These are phyloP conservation scores for Craseonycteris thonglongyai DNA, from an alignment of 2,113 vertebrate genomes.

Conservation along the genomic window DNA sequence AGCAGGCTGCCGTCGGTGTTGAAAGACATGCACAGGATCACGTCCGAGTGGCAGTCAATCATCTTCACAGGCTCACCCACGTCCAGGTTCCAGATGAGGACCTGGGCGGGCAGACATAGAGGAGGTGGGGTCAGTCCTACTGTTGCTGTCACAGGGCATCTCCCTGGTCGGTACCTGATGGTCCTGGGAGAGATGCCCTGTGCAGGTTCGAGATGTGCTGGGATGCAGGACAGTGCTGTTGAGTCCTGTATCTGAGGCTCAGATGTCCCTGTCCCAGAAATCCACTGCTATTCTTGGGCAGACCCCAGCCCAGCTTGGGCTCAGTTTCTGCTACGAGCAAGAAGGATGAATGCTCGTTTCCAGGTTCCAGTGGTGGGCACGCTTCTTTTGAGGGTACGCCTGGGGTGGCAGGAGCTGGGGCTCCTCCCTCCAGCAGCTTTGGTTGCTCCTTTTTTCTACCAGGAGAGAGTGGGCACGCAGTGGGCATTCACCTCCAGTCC, in stretches of 20 bases:
- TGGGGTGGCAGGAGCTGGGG: background rate
- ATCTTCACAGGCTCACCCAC: constrained; percentile 95
- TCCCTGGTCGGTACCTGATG: fast-evolving
- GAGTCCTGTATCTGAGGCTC: background rate
- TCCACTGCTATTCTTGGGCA: background rate
- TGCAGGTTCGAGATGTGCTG: fast-evolving
- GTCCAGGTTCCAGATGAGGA: constrained; percentile 98
- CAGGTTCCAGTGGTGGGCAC: background rate
- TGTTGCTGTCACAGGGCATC: fast-evolving
- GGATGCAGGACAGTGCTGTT: fast-evolving
- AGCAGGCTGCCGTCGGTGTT: constrained; percentile 95
- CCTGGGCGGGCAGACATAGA: constrained; percentile 69
- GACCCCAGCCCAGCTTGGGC: background rate
- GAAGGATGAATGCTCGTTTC: background rate
- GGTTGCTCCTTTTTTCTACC: background rate
- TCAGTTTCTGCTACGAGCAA: background rate
- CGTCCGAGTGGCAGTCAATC: constrained; percentile 96
- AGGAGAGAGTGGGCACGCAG: background rate
- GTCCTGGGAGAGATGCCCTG: background rate
- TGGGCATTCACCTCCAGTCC: background rate
- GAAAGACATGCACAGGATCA: constrained; percentile 97
- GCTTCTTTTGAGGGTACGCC: background rate
- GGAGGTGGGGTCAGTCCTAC: background rate
- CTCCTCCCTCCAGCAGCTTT: background rate
- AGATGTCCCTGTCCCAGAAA: background rate